A percentile compares a stretch with the other conserved stretches of the same genome.
phyloP scores from a whole-genome alignment of 2,797 vertebrate genomes.

The Catostomus latipinnis region DNA sequence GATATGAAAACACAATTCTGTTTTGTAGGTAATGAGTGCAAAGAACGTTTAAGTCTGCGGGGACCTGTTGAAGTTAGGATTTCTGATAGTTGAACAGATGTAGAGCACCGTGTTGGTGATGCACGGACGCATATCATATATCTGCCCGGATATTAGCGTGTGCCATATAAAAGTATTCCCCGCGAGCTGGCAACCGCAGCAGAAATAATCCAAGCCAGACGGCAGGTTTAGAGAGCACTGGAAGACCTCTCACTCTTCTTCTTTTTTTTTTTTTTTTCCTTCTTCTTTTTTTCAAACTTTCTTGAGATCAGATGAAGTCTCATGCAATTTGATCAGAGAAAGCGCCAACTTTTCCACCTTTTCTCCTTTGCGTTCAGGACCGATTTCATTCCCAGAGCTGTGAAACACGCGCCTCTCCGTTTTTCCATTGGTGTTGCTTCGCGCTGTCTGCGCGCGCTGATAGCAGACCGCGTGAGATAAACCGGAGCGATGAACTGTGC shows the following conservation, averaged over 20 bases:
- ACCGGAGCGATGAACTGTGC: constrained; percentile 57
- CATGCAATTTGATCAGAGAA: constrained; percentile 38
- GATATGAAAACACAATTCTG: constrained; percentile 19
- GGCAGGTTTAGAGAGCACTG: constrained; percentile 45
- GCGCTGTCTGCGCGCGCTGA: constrained; percentile 33
- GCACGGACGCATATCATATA: constrained; percentile 49
- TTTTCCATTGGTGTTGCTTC: constrained; percentile 48
- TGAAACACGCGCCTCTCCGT: constrained; percentile 48
- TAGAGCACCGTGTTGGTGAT: constrained; percentile 24
- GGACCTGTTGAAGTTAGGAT: constrained; percentile 7
- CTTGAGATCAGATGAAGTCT: constrained; percentile 47
- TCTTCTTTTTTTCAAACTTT: constrained; percentile 35
- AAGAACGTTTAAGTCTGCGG: not conserved
- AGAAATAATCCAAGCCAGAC: constrained; percentile 66
- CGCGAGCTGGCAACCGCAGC: constrained; percentile 56
- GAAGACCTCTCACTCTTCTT: constrained; percentile 10
- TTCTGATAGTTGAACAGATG: constrained; percentile 33
- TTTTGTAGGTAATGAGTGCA: not conserved
- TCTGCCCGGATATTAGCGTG: constrained; percentile 50
- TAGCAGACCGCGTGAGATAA: constrained; percentile 52
- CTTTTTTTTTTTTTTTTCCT: constrained; percentile 15
- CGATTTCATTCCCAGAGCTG: constrained; percentile 13
- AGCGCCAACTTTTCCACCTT: constrained; percentile 47
- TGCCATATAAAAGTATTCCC: constrained; percentile 65
- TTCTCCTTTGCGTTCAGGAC: constrained; percentile 30